Conservation (phyloP, 2,797 vertebrate species). For the Sebastes baramenuke region DNA sequence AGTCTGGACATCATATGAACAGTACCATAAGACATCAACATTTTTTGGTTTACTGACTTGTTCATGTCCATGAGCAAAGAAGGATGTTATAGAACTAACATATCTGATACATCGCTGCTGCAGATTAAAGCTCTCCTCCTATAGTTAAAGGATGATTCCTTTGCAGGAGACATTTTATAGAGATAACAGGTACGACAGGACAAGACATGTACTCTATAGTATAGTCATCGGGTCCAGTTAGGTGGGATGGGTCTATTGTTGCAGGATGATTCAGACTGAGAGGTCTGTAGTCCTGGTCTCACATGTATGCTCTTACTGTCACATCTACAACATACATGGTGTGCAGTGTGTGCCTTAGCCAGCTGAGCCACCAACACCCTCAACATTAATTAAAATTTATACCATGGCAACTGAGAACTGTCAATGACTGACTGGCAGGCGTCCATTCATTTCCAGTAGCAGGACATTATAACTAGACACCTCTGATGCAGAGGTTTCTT, state of each 20-base stretch:
- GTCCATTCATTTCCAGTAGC: not conserved
- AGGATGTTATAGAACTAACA: not conserved
- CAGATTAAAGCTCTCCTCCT: not conserved
- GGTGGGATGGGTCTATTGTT: not conserved
- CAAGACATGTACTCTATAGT: not conserved
- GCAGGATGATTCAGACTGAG: not conserved
- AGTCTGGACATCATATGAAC: not conserved
- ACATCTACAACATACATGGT: not conserved
- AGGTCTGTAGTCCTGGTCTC: not conserved
- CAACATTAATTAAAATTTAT: not conserved
- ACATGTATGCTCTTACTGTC: not conserved
- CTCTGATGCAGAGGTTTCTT: not conserved
- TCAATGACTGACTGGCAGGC: no score
- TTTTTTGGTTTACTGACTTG: not conserved
- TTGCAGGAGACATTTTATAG: not conserved
- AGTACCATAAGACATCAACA: not conserved
- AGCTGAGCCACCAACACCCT: not conserved
- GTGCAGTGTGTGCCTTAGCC: not conserved
- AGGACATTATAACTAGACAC: not conserved
- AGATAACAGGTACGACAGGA: not conserved
- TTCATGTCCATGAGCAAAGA: conserved; percentile 3
- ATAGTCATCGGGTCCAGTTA: not conserved
- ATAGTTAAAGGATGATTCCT: not conserved
- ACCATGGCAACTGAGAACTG: not conserved
- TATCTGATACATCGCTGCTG: conserved; percentile 3